Base-by-base conservation (phyloP, 2,797 vertebrate genomes). In the Nyctalus aviator region DNA sequence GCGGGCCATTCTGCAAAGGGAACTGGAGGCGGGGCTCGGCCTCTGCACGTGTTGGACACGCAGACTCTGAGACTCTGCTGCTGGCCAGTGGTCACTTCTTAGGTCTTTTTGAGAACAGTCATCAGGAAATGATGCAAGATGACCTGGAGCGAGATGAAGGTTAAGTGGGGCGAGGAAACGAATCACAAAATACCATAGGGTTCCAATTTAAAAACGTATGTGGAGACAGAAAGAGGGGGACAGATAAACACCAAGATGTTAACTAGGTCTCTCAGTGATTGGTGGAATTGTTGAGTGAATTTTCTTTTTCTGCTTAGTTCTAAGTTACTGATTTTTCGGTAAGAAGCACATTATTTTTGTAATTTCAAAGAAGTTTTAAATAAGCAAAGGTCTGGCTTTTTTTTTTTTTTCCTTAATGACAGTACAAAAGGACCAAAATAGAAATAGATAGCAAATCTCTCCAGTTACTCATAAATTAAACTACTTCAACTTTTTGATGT, bases 401-500 rank as follows among this genome's bases (percentile, higher is more conserved):
- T 68, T 21, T 8, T 21, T 21, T 21, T 30, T 20, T 48, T 0
- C 8, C 57, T 13, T 14, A 62, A 77, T 48, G 12, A 35, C 35
- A 76, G 6, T 75, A 78, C 25, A 85, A 32, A 92, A 59, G 86
- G n/a, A 35, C 50, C 10, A 69, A n/a, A 10, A 55, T 85, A 83
- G 41, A 79, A 44, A 44, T 30, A 84, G 25, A 68, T 27, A 84
- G 23, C 15, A 32, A 13, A 25, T 90, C 37, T 90, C 57, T 88
- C 91, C 8, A 76, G 12, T 92, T 94, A 44, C 32, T 93, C 79
- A 35, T 32, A 62, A 87, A 53, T 62, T 48, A 46, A 84, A 84
- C 86, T 62, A 41, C 13, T 55, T 8, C 72, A 86, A 44, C 23
- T 17, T 88, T 46, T 72, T 73, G 46, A 7, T 72, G 41, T 95